Base-by-base conservation (phyloP, 2,888 invertebrate genomes). In the Drosophila paramelanica region DNA sequence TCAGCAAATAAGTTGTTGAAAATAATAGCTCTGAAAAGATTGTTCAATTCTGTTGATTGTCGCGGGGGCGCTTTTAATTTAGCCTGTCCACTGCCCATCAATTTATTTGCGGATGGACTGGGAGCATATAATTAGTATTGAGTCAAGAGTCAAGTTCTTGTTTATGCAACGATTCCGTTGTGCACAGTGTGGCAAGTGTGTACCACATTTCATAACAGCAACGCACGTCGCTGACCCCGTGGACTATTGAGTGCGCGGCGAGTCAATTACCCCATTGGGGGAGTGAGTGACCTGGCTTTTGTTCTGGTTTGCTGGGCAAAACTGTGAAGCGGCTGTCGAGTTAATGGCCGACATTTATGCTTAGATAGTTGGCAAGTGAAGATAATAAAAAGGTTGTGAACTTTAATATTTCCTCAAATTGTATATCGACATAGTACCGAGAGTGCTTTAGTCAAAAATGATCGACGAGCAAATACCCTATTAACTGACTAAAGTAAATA, bases 341-440 rank as follows among this genome's bases (percentile, higher is more conserved):
- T 79, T 85, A 81, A 88, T 85, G 85, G 79, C 58, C 70, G 60
- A 58, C 82, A 79, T 73, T 81, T 79, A 76, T 66, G 82, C 70
- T 77, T 77, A 64, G 67, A 73, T 74, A 76, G 73, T 73, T 65
- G 67, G 55, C 66, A 58, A 51, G 56, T 49, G 45, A 36, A 72
- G 59, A 64, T 77, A 69, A 71, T 82, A 65, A 70, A 77, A 73
- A 82, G 88, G 80, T 85, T 77, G 75, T 88, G 86, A 85, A 79
- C 88, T 81, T 67, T 67, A 11, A 14, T 23, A 42, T 33, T 55
- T 23, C 14, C 10, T 3, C 36, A 36, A 11, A 13, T 36, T 36
- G 11, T 13, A 36, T 13, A 36, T 36, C 1, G 6, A 11, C 8
- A 2, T 14, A 20, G 31, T 3, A 3, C 31, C 8, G 0, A 31